Evolutionary conservation across 2,797 vertebrate genomes (phyloP), one percentile per base, ranked within the genome.

Genomic region (Vireo griseus): DNA sequence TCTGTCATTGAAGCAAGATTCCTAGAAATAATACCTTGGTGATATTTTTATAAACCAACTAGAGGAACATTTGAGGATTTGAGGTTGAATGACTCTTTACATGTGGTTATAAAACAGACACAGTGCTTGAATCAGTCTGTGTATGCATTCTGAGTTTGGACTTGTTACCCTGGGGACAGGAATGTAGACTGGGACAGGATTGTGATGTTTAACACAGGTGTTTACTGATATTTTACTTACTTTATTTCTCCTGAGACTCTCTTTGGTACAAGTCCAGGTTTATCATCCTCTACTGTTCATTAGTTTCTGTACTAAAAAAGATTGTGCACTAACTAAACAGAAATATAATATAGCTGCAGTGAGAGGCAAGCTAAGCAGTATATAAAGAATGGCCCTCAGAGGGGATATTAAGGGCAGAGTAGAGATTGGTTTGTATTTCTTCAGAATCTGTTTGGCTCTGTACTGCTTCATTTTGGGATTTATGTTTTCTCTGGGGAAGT

Each of bases 361-460:
- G 19, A 86, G 54, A 96, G 35, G n/a, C 42, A 88, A 85, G 58
- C 54, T 91, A 96, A 90, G 92, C 22, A 19, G 11, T 63, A 45
- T 44, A 55, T 96, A 84, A 97, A 96, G 65, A 93, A 96, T 90
- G 48, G 47, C 45, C 96, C 94, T 94, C 96, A 47, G 37, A 80
- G 92, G 95, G 75, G 45, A 89, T 86, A 92, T 97, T 95, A 96
- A 94, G 79, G 84, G 15, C n/a, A 69, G 83, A 81, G 48, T 48
- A 93, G 72, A 97, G 87, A 96, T 90, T 94, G 92, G 88, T 96
- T 97, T 95, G 89, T 97, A 95, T 91, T 97, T 97, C 83, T 96
- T 75, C 48, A 85, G 90, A 91, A 94, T 75, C 95, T 85, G 9
- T 94, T 97, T 92, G 88, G 31, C 52, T 92, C 73, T 87, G 13